phyloP scores from a whole-genome alignment of 1,140 invertebrate genomes.

The Drosophila setifemur region DNA sequence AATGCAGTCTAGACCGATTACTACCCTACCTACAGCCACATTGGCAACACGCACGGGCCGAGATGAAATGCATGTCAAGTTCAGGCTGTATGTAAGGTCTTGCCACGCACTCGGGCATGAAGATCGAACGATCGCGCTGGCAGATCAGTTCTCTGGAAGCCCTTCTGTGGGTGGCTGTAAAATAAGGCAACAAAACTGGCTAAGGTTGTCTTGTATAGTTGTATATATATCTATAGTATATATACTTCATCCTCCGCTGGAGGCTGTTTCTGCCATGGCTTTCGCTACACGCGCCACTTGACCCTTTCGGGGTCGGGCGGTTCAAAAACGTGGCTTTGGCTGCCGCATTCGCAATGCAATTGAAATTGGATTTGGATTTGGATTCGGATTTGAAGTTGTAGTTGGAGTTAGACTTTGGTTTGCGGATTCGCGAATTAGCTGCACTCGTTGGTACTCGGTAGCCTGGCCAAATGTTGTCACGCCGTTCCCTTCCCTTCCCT shows the following conservation, averaged over 20 bases:
- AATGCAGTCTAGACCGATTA: slow-evolving; percentile 70
- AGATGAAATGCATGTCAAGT: slow-evolving; percentile 71
- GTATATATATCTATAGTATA: no score
- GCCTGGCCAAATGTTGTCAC: slow-evolving; percentile 26
- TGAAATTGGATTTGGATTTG: slow-evolving; percentile 52
- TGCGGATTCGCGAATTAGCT: slow-evolving; percentile 44
- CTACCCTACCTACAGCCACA: slow-evolving; percentile 50
- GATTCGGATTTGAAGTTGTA: slow-evolving; percentile 4
- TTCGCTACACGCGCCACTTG: slow-evolving; percentile 76
- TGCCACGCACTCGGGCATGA: slow-evolving; percentile 62
- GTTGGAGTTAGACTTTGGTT: background rate
- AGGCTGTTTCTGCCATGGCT: slow-evolving; percentile 52
- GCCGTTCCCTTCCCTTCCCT: slow-evolving; percentile 20
- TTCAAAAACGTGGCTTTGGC: slow-evolving; percentile 70
- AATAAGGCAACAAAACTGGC: background rate
- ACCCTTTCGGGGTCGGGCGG: slow-evolving; percentile 58
- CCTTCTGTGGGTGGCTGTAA: slow-evolving; percentile 24
- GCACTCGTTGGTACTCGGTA: slow-evolving; percentile 14
- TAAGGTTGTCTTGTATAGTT: background rate
- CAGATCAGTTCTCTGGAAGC: slow-evolving; percentile 24
- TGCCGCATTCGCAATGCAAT: slow-evolving; percentile 57
- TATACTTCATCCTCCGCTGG: slow-evolving; percentile 1
- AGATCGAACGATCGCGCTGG: slow-evolving; percentile 56
- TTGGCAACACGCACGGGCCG: slow-evolving; percentile 48
- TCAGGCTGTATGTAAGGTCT: slow-evolving; percentile 64